Evolutionary conservation across 2,797 vertebrate genomes (phyloP).

Genomic region (Lepus oiostolus): DNA sequence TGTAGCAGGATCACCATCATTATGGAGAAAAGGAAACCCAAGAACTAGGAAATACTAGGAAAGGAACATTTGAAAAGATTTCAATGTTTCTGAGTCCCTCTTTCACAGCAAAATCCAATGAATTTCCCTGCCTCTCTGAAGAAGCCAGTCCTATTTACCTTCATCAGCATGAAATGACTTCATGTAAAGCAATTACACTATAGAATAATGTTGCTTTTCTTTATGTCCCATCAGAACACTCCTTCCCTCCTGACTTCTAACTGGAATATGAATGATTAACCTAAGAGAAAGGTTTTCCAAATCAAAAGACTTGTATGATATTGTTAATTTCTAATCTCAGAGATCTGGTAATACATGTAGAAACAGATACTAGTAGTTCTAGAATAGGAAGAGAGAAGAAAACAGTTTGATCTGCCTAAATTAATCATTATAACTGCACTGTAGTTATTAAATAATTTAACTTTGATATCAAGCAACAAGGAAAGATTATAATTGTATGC

Average conservation of each 20-base stretch:
- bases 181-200: not conserved
- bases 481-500: not conserved
- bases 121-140: not conserved
- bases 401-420: not conserved
- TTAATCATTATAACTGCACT: not conserved
- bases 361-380: not conserved
- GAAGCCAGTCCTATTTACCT: not conserved
- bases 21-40: not conserved
- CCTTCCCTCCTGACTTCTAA: not conserved
- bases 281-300: not conserved
- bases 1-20: not conserved
- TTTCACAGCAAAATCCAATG: not conserved
- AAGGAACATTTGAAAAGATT: not conserved
- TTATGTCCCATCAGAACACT: not conserved
- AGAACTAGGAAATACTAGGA: not conserved
- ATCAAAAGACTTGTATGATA: not conserved
- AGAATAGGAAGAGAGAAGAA: not conserved
- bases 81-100: not conserved
- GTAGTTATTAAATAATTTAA: not conserved
- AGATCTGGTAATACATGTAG: not conserved
- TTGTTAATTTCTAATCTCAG: not conserved
- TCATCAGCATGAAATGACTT: not conserved
- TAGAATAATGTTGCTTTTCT: not conserved
- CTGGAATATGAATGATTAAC: not conserved
- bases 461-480: not conserved